Evolutionary conservation across 53 echinoderm and acorn worm species (phyloP).

Genomic region (Echinarachnius parma): DNA sequence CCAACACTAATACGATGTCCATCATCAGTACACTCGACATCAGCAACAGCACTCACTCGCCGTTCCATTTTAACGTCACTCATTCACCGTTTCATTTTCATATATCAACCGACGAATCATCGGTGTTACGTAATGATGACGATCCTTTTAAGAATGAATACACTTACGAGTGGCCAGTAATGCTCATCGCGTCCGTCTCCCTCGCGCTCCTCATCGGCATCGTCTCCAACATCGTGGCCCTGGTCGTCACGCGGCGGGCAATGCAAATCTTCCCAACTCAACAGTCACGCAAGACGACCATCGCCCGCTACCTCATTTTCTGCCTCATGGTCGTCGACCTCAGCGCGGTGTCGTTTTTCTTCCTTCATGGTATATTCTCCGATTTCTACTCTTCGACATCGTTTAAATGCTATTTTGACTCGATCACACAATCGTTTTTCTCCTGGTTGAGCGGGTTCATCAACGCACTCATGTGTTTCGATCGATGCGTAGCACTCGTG

Average conservation of each 20-base stretch:
- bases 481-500: conserved; percentile 52
- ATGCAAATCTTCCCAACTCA: background rate
- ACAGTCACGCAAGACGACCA: conserved; percentile 25
- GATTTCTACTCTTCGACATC: conserved; percentile 2
- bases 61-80: too few relatives aligned
- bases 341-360: conserved; percentile 47
- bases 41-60: too few relatives aligned
- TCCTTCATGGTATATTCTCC: conserved; percentile 39
- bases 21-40: too few relatives aligned
- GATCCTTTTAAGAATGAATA: too few relatives aligned
- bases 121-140: too few relatives aligned
- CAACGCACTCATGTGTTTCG: conserved; percentile 58
- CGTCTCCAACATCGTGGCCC: conserved; percentile 50
- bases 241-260: conserved; percentile 44
- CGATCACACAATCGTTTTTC: conserved; percentile 50
- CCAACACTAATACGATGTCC: too few relatives aligned
- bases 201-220: conserved; percentile 39
- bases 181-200: too few relatives aligned
- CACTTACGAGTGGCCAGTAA: too few relatives aligned
- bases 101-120: too few relatives aligned
- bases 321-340: conserved; percentile 50
- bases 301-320: conserved; percentile 33
- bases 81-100: too few relatives aligned
- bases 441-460: conserved; percentile 62
- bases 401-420: conserved; percentile 53